phyloP scores from a whole-genome alignment of 2,888 invertebrate species.

The Phaonia tiefii region DNA sequence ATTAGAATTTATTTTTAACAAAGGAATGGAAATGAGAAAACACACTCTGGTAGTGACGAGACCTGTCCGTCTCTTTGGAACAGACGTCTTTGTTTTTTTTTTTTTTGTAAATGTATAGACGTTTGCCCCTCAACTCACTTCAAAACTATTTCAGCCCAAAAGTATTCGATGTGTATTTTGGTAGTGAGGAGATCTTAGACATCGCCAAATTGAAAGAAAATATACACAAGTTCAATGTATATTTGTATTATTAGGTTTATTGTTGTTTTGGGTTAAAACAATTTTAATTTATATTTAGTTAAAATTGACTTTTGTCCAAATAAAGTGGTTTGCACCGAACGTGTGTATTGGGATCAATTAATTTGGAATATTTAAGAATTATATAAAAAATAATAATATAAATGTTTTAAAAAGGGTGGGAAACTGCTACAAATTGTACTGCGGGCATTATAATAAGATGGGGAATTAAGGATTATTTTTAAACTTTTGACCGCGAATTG shows the following conservation, averaged over 20 bases:
- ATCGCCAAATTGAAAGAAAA: slow-evolving; percentile 28
- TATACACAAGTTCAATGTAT: slow-evolving; percentile 53
- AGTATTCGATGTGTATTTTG: slow-evolving; percentile 2
- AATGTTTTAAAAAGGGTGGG: too few species aligned
- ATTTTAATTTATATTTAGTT: slow-evolving; percentile 6
- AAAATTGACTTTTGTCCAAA: background rate
- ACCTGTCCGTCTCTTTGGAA: slow-evolving; percentile 42
- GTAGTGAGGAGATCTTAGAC: slow-evolving; percentile 34
- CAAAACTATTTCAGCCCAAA: background rate
- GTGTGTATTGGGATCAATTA: too few species aligned
- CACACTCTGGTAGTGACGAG: slow-evolving; percentile 44
- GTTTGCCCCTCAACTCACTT: background rate
- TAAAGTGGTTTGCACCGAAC: background rate
- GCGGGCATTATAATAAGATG: too few species aligned
- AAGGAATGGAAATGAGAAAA: slow-evolving; percentile 31
- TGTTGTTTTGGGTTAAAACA: background rate
- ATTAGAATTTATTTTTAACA: slow-evolving; percentile 34
- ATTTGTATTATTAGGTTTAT: slow-evolving; percentile 2
- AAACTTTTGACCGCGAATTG: too few species aligned
- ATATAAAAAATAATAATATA: too few species aligned
- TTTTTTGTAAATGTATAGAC: slow-evolving; percentile 12
- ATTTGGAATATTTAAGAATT: too few species aligned
- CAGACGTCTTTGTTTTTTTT: slow-evolving; percentile 17
- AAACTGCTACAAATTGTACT: too few species aligned
- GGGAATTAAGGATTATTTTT: too few species aligned